These are phyloP conservation scores for Strigamia transsilvanica DNA, from an alignment of 2,888 invertebrate species.

Conservation along the genomic window DNA sequence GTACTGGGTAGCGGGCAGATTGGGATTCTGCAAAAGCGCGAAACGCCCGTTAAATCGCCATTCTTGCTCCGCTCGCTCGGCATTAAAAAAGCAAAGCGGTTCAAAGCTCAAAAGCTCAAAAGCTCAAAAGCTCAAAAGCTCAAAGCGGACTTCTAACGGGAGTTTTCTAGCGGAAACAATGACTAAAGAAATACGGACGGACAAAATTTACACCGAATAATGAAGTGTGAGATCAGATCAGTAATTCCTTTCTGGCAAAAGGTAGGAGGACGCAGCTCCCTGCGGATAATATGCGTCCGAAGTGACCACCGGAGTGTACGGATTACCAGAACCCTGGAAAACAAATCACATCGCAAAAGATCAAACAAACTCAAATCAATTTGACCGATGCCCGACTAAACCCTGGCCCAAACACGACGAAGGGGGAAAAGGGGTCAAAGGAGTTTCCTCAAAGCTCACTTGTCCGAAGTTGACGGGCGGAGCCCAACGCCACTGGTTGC, in stretches of 20 bases:
- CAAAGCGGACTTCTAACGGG: slow-evolving; percentile 8
- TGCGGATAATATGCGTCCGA: background rate
- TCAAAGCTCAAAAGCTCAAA: background rate
- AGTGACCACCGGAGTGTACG: slow-evolving; percentile 49
- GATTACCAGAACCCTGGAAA: slow-evolving; percentile 48
- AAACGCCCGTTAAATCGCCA: no score
- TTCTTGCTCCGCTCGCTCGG: no score
- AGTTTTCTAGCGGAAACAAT: background rate
- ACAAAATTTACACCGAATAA: slow-evolving; percentile 19
- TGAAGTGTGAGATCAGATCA: slow-evolving; percentile 53
- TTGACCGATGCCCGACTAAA: background rate
- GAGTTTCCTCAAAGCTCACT: slow-evolving; percentile 29
- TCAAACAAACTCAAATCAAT: background rate
- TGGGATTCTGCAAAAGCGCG: slow-evolving; percentile 43
- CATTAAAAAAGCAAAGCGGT: background rate
- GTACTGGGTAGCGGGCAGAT: slow-evolving; percentile 45
- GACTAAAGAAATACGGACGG: background rate
- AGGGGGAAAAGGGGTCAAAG: no score
- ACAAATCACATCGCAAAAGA: background rate
- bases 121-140: background rate
- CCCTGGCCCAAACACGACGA: no score
- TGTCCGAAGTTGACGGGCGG: slow-evolving; percentile 55
- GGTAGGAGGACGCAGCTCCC: slow-evolving; percentile 54
- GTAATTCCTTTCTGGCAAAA: slow-evolving; percentile 56
- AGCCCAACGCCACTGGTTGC: slow-evolving; percentile 54